Conservation (phyloP, 2,113 vertebrate genomes). For the Tragelaphus strepsiceros region DNA sequence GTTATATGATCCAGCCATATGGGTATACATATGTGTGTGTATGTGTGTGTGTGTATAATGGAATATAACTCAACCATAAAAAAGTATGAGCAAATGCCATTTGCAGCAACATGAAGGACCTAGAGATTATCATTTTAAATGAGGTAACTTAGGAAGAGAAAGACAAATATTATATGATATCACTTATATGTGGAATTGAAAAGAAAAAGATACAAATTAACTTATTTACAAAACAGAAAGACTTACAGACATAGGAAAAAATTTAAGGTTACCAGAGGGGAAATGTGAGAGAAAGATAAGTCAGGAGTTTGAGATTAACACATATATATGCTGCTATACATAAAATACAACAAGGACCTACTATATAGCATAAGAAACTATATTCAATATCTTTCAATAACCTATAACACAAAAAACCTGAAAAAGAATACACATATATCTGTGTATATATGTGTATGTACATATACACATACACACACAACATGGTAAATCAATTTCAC, state of each 20-base stretch:
- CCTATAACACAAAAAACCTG: neutral
- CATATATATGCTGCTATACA: neutral
- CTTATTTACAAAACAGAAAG: neutral
- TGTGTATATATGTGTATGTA: neutral
- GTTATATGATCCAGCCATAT: neutral
- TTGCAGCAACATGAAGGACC: neutral
- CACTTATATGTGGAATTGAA: neutral
- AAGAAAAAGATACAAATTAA: neutral
- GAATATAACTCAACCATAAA: neutral
- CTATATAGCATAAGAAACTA: neutral
- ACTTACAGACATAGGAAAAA: neutral
- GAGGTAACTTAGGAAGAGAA: neutral
- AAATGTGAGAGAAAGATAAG: neutral
- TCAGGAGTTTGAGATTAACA: neutral
- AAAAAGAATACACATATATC: neutral
- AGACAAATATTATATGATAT: neutral
- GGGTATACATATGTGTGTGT: neutral
- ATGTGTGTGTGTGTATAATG: neutral
- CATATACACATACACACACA: neutral
- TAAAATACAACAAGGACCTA: neutral
- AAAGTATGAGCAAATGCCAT: neutral
- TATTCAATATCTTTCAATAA: neutral
- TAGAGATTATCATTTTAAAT: neutral
- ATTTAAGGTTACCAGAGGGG: neutral
- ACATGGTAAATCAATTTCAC: neutral